A percentile compares a stretch with the other conserved stretches of the same genome.
Evolutionary conservation across 2,113 vertebrate genomes (phyloP).

Genomic region (Sciurus niger): DNA sequence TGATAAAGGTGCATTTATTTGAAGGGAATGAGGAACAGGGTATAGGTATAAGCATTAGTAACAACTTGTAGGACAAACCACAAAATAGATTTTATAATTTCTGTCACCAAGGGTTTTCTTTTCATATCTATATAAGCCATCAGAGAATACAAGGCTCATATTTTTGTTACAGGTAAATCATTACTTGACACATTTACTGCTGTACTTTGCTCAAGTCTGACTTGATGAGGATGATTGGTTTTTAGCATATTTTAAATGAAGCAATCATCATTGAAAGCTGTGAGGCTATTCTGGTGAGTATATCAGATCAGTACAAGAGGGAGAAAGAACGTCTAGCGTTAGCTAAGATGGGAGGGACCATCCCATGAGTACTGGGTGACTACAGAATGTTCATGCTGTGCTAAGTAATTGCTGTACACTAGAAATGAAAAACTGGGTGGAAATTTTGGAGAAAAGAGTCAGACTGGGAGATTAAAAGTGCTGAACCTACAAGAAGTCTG

Average conservation of each 20-base stretch:
- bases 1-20: background rate
- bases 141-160: background rate
- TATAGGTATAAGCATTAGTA: background rate
- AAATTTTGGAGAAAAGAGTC: background rate
- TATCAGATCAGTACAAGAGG: background rate
- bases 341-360: too few relatives aligned
- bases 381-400: background rate
- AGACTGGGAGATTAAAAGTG: background rate
- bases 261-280: background rate
- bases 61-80: background rate
- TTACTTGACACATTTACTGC: slow-evolving; percentile 31
- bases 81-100: background rate
- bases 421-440: background rate
- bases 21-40: background rate
- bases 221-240: slow-evolving; percentile 39
- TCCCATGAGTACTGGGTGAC: background rate
- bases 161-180: background rate
- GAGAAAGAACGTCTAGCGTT: background rate
- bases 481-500: background rate
- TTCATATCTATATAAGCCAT: background rate
- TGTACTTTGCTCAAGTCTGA: background rate
- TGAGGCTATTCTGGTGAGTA: slow-evolving; percentile 1
- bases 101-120: background rate
- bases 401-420: background rate
- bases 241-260: slow-evolving; percentile 34